Conservation (phyloP, 2,797 vertebrate genomes). For the Dallia pectoralis region DNA sequence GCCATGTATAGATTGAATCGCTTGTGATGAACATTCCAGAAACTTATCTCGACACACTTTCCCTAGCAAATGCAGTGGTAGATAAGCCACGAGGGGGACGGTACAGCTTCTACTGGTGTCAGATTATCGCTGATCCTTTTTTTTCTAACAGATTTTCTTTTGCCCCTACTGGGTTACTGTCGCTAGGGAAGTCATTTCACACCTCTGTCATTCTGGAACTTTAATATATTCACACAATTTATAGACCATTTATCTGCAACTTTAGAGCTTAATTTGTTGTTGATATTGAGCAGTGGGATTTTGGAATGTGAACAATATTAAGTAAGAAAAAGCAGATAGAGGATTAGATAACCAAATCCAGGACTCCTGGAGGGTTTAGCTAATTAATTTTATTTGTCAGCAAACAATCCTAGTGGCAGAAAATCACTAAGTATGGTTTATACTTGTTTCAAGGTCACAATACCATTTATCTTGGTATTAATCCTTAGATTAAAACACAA, state of each 20-base stretch:
- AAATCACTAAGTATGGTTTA: too few species aligned
- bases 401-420: too few species aligned
- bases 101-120: constrained; percentile 38
- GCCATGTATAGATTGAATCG: constrained; percentile 48
- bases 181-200: background rate
- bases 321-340: too few species aligned
- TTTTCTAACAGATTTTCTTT: background rate
- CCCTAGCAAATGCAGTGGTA: constrained; percentile 25
- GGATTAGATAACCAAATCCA: too few species aligned
- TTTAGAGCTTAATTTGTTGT: too few species aligned
- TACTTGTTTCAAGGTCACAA: too few species aligned
- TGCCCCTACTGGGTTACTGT: background rate
- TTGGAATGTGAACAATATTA: too few species aligned
- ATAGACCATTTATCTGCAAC: background rate
- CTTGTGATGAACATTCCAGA: constrained; percentile 55
- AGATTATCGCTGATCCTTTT: constrained; percentile 48
- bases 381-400: too few species aligned
- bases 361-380: too few species aligned
- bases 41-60: constrained; percentile 47
- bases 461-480: too few species aligned
- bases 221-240: background rate
- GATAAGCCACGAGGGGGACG: constrained; percentile 53
- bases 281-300: too few species aligned
- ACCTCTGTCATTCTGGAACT: background rate
- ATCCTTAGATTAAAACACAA: too few species aligned